phyloP scores from a whole-genome alignment of 1,140 invertebrate species.

The Chironomus striatipennis region DNA sequence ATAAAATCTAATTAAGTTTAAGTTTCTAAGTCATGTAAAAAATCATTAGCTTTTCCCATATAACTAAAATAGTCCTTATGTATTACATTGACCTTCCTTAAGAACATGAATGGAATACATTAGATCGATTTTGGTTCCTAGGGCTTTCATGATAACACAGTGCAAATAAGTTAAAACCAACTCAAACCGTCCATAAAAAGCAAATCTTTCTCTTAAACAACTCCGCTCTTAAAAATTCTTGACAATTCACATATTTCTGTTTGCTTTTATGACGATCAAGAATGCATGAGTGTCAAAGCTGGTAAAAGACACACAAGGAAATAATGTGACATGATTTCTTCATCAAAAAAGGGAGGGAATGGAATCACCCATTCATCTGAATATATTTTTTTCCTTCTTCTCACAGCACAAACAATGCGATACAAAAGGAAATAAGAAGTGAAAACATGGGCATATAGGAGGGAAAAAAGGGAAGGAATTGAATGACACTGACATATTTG shows the following conservation, averaged over 20 bases:
- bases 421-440: not conserved
- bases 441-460: not conserved
- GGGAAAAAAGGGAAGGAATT: not conserved
- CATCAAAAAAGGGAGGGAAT: not conserved
- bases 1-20: no score
- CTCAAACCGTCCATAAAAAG: no score
- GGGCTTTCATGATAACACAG: no score
- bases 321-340: conserved; percentile 21
- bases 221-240: no score
- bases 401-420: not conserved
- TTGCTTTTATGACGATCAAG: conserved; percentile 6
- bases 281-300: not conserved
- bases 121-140: no score
- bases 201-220: no score
- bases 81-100: no score
- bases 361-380: not conserved
- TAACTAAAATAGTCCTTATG: no score
- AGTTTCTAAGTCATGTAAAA: no score
- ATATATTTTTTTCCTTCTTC: not conserved
- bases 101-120: no score
- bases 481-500: conserved; percentile 21
- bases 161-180: no score
- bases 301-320: not conserved
- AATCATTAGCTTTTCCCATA: no score
- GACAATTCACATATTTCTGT: not conserved